Base-by-base conservation (phyloP, 2,888 invertebrate species). In the Parasteatoda lunata region DNA sequence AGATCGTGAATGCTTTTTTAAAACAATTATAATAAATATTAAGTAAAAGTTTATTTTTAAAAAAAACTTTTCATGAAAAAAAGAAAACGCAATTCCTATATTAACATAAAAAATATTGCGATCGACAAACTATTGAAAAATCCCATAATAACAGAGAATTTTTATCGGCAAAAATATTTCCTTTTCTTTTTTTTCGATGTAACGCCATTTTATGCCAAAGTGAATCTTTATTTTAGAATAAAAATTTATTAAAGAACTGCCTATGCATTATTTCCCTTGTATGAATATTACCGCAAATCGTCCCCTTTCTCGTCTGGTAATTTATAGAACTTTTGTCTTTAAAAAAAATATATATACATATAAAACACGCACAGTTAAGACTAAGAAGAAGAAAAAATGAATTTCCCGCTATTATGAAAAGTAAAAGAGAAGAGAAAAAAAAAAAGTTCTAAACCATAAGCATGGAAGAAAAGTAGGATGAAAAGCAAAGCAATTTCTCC, bases 251-350 rank as follows among this genome's bases (percentile, higher is more conserved):
- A 80, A 72, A 52, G 47, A 70, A 13, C n/a, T 13, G 48, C 6
- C 47, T 30, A 68, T 49, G 75, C 73, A 81, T 54, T 65, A 52
- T 51, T 52, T 81, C 81, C 52, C 59, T 75, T 75, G 81, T 75
- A 75, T 81, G 81, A 75, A 81, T 81, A 81, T 81, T 81, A 81
- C 81, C 81, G 15, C 81, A 81, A 81, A 81, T 81, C 75, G 81
- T 75, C 54, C 59, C 59, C 59, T 59, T 13, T 59, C 81, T 66
- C 48, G 45, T 75, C 64, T 11, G 52, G 66, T 75, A 81, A 81
- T 81, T 81, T 81, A 75, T 81, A 59, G 65, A 65, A 73, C 52
- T 81, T 81, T 81, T 75, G 52, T n/a, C n/a, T 48, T 72, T 64
- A 45, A 45, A 47, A 49, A 72, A 47, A 48, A 49, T 6, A 9